phyloP scores from a whole-genome alignment of 2,797 vertebrate genomes.

The Manis javanica region DNA sequence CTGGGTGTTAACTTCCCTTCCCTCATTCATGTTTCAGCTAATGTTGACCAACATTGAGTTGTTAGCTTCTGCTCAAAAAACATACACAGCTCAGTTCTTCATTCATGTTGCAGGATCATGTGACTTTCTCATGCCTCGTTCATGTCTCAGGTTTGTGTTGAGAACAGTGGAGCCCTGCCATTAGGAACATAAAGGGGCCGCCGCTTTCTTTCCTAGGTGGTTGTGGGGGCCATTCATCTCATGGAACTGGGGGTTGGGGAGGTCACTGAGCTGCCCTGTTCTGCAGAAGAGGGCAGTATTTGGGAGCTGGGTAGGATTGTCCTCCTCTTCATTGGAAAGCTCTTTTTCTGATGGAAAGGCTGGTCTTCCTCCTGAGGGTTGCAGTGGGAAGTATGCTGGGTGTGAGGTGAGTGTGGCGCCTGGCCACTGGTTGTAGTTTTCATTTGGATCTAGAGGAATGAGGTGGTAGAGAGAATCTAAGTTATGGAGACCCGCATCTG shows the following conservation, averaged over 20 bases:
- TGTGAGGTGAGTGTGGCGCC: background rate
- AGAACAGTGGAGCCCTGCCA: background rate
- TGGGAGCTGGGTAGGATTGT: background rate
- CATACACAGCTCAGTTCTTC: background rate
- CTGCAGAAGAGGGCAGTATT: background rate
- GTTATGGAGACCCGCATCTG: background rate
- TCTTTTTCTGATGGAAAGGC: background rate
- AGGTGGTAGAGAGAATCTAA: background rate
- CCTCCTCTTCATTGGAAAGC: background rate
- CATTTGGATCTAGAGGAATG: background rate
- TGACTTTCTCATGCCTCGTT: background rate
- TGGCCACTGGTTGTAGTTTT: background rate
- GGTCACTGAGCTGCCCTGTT: background rate
- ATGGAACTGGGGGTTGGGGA: no score
- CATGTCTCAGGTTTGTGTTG: background rate
- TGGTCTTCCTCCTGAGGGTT: background rate
- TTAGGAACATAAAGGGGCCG: background rate
- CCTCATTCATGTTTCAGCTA: background rate
- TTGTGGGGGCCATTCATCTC: background rate
- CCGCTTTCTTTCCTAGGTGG: background rate
- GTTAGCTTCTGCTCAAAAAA: background rate
- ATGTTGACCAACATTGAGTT: background rate
- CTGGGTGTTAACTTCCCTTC: background rate
- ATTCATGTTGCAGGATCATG: background rate
- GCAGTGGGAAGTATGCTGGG: background rate